phyloP scores from a whole-genome alignment of 92 coral and sea anemone genomes.

The Actinernus sp. region DNA sequence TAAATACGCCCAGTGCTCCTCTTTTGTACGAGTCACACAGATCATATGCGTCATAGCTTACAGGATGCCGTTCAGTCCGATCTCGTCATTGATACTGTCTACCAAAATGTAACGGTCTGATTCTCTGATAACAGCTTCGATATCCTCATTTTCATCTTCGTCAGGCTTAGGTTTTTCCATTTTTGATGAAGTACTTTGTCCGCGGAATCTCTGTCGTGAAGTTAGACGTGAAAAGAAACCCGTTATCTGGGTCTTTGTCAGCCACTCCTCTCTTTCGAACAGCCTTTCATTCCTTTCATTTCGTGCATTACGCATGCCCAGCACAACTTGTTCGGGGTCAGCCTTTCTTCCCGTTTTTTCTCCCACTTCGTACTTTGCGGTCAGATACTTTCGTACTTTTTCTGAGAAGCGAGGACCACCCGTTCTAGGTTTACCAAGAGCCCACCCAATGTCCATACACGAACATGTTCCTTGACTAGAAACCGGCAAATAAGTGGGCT shows the following conservation, averaged over 20 bases:
- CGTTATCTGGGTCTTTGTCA: slow-evolving; percentile 39
- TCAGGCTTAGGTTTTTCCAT: too few relatives aligned
- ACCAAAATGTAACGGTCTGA: too few relatives aligned
- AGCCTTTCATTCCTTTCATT: slow-evolving; percentile 5
- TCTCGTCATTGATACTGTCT: too few relatives aligned
- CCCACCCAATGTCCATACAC: too few relatives aligned
- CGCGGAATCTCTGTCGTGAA: too few relatives aligned
- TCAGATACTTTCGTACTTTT: slow-evolving; percentile 22
- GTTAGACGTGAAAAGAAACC: slow-evolving; percentile 52
- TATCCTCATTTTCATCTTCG: too few relatives aligned
- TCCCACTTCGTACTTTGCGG: slow-evolving; percentile 25
- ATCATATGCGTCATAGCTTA: too few relatives aligned
- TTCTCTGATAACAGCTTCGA: too few relatives aligned
- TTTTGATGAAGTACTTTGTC: too few relatives aligned
- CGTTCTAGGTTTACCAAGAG: slow-evolving; percentile 4
- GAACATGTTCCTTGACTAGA: background rate
- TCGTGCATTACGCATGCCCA: slow-evolving; percentile 17
- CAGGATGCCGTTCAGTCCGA: too few relatives aligned
- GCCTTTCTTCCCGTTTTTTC: slow-evolving; percentile 35
- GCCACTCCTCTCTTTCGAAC: slow-evolving; percentile 44
- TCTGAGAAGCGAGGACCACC: slow-evolving; percentile 20
- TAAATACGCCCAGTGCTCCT: too few relatives aligned
- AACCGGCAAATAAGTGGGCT: background rate
- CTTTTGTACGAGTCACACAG: too few relatives aligned
- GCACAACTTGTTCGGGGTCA: slow-evolving; percentile 32